Conservation (phyloP, 2,888 invertebrate species). For the Tenodera sinensis region DNA sequence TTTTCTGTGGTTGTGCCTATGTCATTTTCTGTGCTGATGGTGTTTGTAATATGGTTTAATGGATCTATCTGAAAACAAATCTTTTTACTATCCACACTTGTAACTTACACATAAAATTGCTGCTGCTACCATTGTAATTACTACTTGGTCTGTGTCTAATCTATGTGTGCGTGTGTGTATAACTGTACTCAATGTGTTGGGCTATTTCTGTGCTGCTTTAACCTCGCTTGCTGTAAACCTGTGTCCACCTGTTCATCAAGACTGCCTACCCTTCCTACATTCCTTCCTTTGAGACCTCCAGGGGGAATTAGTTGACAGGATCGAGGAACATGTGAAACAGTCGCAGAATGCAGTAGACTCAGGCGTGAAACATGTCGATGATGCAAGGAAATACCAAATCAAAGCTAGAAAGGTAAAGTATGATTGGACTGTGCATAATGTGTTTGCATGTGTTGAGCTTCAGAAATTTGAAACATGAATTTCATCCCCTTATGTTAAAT, state of each 20-base stretch:
- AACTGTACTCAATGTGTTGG: constrained; percentile 3
- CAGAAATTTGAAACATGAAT: background rate
- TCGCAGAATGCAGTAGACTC: constrained; percentile 79
- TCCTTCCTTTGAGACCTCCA: constrained; percentile 47
- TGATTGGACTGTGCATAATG: constrained; percentile 23
- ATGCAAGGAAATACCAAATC: constrained; percentile 77
- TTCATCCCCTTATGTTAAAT: background rate
- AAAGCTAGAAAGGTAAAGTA: constrained; percentile 84
- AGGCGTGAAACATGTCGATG: constrained; percentile 72
- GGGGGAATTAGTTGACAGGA: constrained; percentile 93
- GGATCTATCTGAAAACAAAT: background rate
- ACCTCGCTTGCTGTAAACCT: background rate
- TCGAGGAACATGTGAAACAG: constrained; percentile 89
- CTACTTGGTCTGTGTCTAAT: background rate
- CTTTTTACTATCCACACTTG: constrained; percentile 1
- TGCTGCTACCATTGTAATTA: background rate
- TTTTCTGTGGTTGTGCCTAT: constrained; percentile 22
- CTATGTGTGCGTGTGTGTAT: background rate
- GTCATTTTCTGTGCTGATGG: constrained; percentile 32
- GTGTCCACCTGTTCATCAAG: constrained; percentile 23
- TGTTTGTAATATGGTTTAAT: background rate
- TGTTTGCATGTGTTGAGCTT: background rate
- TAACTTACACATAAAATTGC: background rate
- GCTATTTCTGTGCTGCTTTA: constrained; percentile 2
- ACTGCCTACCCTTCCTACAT: constrained; percentile 29